phyloP scores from a whole-genome alignment of 2,797 vertebrate species.

The Clangula hyemalis region DNA sequence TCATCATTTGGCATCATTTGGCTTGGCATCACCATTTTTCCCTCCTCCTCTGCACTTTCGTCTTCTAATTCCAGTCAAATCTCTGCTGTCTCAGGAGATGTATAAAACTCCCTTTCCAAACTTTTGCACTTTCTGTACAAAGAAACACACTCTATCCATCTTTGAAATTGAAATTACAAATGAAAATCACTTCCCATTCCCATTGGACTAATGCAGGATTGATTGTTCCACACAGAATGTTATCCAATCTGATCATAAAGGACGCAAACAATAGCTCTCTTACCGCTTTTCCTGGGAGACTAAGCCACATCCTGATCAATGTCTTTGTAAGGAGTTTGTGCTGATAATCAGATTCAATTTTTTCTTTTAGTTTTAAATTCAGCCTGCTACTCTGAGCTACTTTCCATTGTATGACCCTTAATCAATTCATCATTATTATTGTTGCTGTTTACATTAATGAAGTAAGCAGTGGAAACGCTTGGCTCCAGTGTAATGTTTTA shows the following conservation, averaged over 20 bases:
- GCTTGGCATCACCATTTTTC: background rate
- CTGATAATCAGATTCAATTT: constrained; percentile 4
- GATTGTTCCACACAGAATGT: constrained; percentile 17
- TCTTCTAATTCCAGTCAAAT: background rate
- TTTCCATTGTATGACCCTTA: background rate
- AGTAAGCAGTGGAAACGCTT: background rate
- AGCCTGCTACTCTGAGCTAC: background rate
- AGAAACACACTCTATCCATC: background rate
- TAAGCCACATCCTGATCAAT: background rate
- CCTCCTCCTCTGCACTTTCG: background rate
- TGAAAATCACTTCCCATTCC: constrained; percentile 31
- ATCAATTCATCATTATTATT: constrained; percentile 27
- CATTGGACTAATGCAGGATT: constrained; percentile 2
- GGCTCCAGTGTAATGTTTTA: background rate
- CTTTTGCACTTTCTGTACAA: background rate
- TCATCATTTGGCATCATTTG: too few relatives aligned
- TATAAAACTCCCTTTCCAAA: constrained; percentile 11
- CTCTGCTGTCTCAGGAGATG: background rate
- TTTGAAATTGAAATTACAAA: constrained; percentile 51
- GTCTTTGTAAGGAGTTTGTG: background rate
- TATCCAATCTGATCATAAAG: constrained; percentile 20
- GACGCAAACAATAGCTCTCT: background rate
- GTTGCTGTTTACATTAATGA: constrained; percentile 17
- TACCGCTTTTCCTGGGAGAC: background rate
- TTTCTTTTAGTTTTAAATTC: background rate